Percentiles rank a stretch among this genome's conserved stretches.
phyloP scores from a whole-genome alignment of 2,113 vertebrate species.

The Oxyruncus cristatus region DNA sequence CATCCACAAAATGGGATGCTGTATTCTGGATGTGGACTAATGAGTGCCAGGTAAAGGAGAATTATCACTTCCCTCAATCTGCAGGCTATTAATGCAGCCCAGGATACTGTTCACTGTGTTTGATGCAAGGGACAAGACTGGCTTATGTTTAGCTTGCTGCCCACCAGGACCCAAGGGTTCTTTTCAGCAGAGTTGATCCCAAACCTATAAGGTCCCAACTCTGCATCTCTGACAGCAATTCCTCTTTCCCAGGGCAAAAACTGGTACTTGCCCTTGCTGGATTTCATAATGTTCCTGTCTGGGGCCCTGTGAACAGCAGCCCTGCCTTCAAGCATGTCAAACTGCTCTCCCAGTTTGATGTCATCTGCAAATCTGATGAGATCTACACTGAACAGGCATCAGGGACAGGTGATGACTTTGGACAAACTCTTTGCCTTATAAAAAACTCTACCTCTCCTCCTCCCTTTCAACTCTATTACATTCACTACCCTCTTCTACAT shows the following conservation, averaged over 20 bases:
- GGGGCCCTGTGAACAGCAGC: not conserved
- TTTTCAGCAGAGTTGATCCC: not conserved
- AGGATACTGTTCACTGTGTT: not conserved
- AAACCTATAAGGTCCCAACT: not conserved
- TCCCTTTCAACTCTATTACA: not conserved
- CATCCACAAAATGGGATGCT: not conserved
- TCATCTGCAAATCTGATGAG: not conserved
- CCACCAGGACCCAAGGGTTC: not conserved
- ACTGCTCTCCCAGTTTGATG: rapidly evolving
- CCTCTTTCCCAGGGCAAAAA: not conserved
- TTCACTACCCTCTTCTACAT: not conserved
- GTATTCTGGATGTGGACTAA: not conserved
- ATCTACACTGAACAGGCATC: not conserved
- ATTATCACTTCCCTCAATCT: not conserved
- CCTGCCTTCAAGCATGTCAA: not conserved
- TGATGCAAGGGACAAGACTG: not conserved
- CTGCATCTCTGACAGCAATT: not conserved
- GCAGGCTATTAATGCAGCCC: not conserved
- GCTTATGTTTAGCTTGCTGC: not conserved
- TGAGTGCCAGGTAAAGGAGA: not conserved
- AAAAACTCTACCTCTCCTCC: not conserved
- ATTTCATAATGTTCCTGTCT: not conserved
- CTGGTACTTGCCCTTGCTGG: not conserved
- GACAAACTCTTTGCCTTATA: not conserved
- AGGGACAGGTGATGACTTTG: not conserved